Percentiles rank a stretch among this genome's conserved stretches.
Conservation (phyloP, 2,113 vertebrate species). For the Epinephelus cyanopodus region DNA sequence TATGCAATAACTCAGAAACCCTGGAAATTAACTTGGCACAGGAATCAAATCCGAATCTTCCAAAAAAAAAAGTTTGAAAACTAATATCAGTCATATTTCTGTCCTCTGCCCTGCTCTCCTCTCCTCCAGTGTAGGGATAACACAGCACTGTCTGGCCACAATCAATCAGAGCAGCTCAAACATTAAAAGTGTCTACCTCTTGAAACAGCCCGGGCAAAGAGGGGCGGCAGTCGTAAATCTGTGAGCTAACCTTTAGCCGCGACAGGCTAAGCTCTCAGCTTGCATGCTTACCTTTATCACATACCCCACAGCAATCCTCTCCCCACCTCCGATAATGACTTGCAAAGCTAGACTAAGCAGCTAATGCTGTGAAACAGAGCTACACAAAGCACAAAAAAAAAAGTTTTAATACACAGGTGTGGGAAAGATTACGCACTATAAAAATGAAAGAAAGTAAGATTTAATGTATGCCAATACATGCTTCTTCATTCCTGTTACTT, state of each 20-base stretch:
- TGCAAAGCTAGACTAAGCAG: slow-evolving; percentile 54
- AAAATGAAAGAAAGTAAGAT: slow-evolving; percentile 22
- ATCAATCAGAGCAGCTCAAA: slow-evolving; percentile 68
- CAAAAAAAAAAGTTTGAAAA: slow-evolving; percentile 8
- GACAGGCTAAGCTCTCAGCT: slow-evolving; percentile 71
- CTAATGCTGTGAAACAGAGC: slow-evolving; percentile 44
- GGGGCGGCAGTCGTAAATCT: slow-evolving; percentile 70
- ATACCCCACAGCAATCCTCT: slow-evolving; percentile 53
- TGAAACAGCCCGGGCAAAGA: slow-evolving; percentile 56
- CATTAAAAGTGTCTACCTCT: slow-evolving; percentile 63
- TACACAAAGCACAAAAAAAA: background rate
- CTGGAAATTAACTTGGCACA: background rate
- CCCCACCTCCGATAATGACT: slow-evolving; percentile 56
- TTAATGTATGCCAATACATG: slow-evolving; percentile 18
- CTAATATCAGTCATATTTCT: background rate
- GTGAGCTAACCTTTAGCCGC: slow-evolving; percentile 72
- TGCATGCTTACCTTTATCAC: slow-evolving; percentile 64
- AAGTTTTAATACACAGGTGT: slow-evolving; percentile 15
- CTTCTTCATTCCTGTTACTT: background rate
- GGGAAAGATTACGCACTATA: background rate
- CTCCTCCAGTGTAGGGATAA: slow-evolving; percentile 3
- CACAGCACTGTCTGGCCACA: slow-evolving; percentile 33
- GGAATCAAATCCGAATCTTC: background rate
- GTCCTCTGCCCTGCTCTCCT: background rate
- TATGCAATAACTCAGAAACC: background rate